These are phyloP conservation scores for Dromococcyx pavoninus DNA, from an alignment of 2,797 vertebrate genomes.

Conservation along the genomic window DNA sequence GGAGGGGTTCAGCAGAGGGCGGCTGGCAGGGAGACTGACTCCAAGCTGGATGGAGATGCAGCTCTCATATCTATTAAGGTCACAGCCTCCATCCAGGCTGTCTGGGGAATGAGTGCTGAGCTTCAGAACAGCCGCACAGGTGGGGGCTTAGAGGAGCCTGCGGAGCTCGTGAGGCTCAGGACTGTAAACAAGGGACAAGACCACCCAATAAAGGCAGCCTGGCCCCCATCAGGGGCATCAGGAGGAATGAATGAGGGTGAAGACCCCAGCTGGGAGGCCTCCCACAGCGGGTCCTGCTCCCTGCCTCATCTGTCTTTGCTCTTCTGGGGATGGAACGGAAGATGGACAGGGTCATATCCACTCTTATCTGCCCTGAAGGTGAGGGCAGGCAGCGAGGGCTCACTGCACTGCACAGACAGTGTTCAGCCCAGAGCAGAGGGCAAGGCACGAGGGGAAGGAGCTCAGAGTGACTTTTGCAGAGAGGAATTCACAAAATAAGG, in stretches of 20 bases:
- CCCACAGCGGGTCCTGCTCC: not conserved
- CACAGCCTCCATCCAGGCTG: not conserved
- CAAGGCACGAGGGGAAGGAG: not conserved
- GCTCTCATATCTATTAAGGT: not conserved
- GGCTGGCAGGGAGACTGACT: not conserved
- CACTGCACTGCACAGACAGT: not conserved
- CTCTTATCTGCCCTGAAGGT: not conserved
- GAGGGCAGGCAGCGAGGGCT: not conserved
- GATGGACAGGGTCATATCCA: not conserved
- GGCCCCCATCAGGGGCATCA: not conserved
- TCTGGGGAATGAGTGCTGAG: not conserved
- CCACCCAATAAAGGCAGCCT: conserved; percentile 26
- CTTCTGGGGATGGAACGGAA: not conserved
- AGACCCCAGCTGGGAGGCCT: not conserved
- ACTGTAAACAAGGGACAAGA: conserved; percentile 47
- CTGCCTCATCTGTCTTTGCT: not conserved
- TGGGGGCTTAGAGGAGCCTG: not conserved
- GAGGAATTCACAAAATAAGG: not conserved
- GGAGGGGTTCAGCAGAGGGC: not conserved
- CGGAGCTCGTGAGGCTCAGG: not conserved
- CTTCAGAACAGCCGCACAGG: not conserved
- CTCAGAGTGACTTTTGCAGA: not conserved
- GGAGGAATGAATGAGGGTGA: too few species aligned
- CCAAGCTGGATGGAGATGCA: not conserved
- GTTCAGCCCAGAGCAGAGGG: not conserved